A percentile compares a stretch with the other conserved stretches of the same genome.
Evolutionary conservation across 1,140 invertebrate genomes (phyloP).

Genomic region (Danaus plexippus): DNA sequence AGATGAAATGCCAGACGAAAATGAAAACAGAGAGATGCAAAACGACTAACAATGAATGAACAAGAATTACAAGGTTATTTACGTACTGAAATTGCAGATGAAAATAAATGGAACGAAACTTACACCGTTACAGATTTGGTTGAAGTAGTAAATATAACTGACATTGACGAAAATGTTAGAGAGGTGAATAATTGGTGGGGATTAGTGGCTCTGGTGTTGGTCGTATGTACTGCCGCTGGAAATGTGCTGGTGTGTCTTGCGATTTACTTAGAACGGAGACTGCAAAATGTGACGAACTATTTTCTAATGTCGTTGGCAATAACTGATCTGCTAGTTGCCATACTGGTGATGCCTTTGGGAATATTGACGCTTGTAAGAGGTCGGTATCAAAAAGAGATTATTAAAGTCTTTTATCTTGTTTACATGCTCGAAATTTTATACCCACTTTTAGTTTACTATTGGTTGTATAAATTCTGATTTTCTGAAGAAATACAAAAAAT

Average conservation of each 20-base stretch:
- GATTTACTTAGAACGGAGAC: conserved; percentile 86
- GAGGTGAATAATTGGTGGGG: conserved; percentile 75
- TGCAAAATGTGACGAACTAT: conserved; percentile 97
- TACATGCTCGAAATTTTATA: too few species aligned
- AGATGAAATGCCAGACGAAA: conserved; percentile 48
- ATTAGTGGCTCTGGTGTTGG: conserved; percentile 82
- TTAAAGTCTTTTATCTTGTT: not conserved
- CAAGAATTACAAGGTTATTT: conserved; percentile 24
- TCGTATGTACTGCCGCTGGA: conserved; percentile 89
- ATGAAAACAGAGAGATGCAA: conserved; percentile 33
- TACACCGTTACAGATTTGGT: conserved; percentile 21
- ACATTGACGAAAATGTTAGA: conserved; percentile 20
- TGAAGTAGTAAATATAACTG: conserved; percentile 24
- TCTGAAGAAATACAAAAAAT: too few species aligned
- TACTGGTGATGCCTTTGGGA: conserved; percentile 92
- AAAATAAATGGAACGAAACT: conserved; percentile 31
- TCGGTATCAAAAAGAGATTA: conserved; percentile 57
- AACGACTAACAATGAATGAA: conserved; percentile 51
- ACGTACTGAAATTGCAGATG: conserved; percentile 17
- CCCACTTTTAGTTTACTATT: too few species aligned
- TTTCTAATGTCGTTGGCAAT: conserved; percentile 96
- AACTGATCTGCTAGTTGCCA: conserved; percentile 94
- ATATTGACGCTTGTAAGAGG: conserved; percentile 84
- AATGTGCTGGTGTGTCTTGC: conserved; percentile 96
- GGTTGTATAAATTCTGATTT: too few species aligned